Conservation (phyloP, 2,797 vertebrate genomes). For the Sebastolobus altivelis region DNA sequence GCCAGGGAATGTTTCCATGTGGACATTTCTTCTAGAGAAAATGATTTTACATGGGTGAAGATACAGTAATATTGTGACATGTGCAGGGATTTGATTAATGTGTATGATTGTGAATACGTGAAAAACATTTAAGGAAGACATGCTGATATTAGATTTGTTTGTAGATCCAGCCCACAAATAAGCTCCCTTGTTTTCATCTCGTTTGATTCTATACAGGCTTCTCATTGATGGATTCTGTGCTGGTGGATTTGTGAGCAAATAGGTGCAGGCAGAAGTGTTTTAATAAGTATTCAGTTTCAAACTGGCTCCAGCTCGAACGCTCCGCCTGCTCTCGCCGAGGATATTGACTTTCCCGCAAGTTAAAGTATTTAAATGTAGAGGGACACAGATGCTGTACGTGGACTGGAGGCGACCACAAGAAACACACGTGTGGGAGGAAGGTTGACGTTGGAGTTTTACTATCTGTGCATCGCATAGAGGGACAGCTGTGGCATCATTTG, state of each 20-base stretch:
- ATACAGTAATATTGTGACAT: conserved; percentile 25
- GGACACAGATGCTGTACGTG: conserved; percentile 77
- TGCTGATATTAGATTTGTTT: neutral
- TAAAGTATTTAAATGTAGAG: conserved; percentile 83
- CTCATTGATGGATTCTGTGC: conserved; percentile 21
- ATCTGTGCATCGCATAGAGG: conserved; percentile 57
- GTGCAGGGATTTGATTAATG: conserved; percentile 27
- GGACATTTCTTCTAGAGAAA: conserved; percentile 64
- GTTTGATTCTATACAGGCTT: conserved; percentile 12
- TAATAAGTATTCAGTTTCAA: conserved; percentile 77
- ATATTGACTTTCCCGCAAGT: conserved; percentile 83
- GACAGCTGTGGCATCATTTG: conserved; percentile 51
- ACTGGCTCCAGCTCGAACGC: conserved; percentile 71
- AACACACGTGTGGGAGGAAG: conserved; percentile 82
- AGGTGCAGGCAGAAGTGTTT: conserved; percentile 60
- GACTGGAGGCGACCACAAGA: conserved; percentile 80
- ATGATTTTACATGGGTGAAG: conserved; percentile 45
- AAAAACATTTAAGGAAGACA: neutral
- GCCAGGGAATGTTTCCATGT: conserved; percentile 77
- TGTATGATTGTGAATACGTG: conserved; percentile 18
- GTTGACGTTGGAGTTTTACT: conserved; percentile 79
- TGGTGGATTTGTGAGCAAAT: conserved; percentile 44
- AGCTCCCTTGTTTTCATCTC: neutral
- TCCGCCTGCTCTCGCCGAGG: conserved; percentile 78
- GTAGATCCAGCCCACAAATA: neutral